Conservation (phyloP, 2,113 vertebrate species). For the Ptilorrhoa leucosticta region DNA sequence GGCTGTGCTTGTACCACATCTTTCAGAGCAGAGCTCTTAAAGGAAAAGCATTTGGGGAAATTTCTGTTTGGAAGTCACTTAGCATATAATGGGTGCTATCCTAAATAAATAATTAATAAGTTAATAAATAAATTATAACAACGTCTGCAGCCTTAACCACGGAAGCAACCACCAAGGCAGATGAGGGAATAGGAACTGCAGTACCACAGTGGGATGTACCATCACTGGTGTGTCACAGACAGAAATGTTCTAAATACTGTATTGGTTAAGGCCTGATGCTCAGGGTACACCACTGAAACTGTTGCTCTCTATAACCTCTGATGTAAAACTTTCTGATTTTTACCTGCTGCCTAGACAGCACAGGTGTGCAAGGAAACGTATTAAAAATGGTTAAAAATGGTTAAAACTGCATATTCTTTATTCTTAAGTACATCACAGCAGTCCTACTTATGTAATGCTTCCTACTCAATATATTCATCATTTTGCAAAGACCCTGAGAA, state of each 20-base stretch:
- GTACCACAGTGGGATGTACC: background rate
- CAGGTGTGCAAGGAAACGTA: background rate
- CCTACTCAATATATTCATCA: background rate
- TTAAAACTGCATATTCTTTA: background rate
- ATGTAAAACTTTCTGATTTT: background rate
- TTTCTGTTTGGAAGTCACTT: conserved; percentile 33
- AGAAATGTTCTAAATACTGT: background rate
- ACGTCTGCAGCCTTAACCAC: background rate
- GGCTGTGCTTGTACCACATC: background rate
- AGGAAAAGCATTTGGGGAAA: conserved; percentile 36
- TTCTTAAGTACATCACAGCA: background rate
- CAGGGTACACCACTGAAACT: background rate
- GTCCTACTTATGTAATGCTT: background rate
- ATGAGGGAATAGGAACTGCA: background rate
- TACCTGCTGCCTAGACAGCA: background rate
- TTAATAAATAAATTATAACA: conserved; percentile 53
- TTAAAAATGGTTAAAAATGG: background rate
- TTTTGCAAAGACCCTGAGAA: background rate
- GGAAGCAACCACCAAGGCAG: background rate
- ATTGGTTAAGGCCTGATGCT: background rate
- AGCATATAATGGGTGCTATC: conserved; percentile 55
- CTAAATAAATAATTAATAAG: conserved; percentile 46
- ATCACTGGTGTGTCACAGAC: background rate
- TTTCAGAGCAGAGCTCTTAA: background rate
- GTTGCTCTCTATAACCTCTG: background rate